A percentile compares a stretch with the other conserved stretches of the same genome.
Conservation (phyloP, 2,113 vertebrate species). For the Bagarius yarrelli region DNA sequence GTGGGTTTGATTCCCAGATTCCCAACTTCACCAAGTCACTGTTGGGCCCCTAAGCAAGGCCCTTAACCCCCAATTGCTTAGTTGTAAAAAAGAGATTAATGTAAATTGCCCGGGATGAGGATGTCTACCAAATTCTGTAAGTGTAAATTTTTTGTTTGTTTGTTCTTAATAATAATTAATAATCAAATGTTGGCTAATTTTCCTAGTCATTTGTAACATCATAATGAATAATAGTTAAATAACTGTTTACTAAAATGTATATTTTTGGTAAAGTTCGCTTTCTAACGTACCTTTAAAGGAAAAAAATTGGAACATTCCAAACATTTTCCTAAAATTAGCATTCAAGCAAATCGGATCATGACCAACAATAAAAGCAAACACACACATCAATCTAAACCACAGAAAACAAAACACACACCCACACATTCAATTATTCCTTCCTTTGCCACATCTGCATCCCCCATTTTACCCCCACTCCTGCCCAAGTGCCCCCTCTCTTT, state of each 20-base stretch:
- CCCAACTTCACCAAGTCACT: too few species aligned
- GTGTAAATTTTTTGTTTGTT: too few species aligned
- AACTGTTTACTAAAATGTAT: background rate
- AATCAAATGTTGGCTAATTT: background rate
- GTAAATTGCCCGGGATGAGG: too few species aligned
- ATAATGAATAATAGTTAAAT: background rate
- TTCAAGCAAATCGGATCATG: conserved; percentile 24
- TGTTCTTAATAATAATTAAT: background rate
- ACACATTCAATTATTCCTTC: conserved; percentile 38
- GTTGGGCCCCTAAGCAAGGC: too few species aligned
- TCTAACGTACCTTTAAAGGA: background rate
- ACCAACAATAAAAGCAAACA: conserved; percentile 31
- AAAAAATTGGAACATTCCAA: background rate
- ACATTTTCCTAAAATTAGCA: conserved; percentile 37
- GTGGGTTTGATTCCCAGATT: too few species aligned
- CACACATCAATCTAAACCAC: conserved; percentile 30
- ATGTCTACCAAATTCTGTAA: too few species aligned
- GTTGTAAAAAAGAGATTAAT: too few species aligned
- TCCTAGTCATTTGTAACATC: background rate
- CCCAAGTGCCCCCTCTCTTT: conserved; percentile 62
- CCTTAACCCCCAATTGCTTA: too few species aligned
- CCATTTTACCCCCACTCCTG: conserved; percentile 20
- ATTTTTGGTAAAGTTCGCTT: background rate
- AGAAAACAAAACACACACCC: conserved; percentile 44
- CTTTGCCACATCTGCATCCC: background rate